Base-by-base conservation (phyloP, 2,888 invertebrate genomes). In the Meandrusa payeni region DNA sequence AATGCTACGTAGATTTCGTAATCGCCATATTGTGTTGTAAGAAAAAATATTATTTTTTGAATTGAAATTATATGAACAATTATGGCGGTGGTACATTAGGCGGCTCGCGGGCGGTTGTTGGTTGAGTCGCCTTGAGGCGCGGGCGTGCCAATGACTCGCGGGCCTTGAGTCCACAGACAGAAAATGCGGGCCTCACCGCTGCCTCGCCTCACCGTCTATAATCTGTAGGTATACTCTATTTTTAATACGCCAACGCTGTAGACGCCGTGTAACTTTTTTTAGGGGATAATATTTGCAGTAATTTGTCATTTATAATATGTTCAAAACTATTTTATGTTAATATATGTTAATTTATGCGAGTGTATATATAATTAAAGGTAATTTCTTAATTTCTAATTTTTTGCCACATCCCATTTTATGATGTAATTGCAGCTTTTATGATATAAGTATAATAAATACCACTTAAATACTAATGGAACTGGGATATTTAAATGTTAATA, bases 71-170 rank as follows among this genome's bases (percentile, higher is more conserved):
- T 36, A 36, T 15, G n/a, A 3, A 26, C 24, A 6, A 36, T 13
- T 24, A 17, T 13, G 27, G 27, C 32, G 23, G 22, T 34, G 28
- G 20, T 32, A 20, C 57, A 65, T 69, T 70, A 62, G 54, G 62
- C 64, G 67, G 62, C 59, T 61, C 57, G 52, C 55, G 58, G 55
- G 51, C 59, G 57, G 37, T 43, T 48, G n/a, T n/a, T n/a, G n/a
- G 50, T 51, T 41, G 55, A 56, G 46, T 56, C 51, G 50, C 53
- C 59, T 52, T 51, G 59, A 54, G 52, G 34, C 39, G 32, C 58
- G 57, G 57, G 53, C 73, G 73, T 74, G 79, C 65, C 81, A 78
- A 70, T 80, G 81, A 80, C 81, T 77, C 65, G 69, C 58, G 63
- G 73, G 72, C 80, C 80, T 81, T 79, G 80, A 78, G 59, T 57